Evolutionary conservation across 2,888 invertebrate species (phyloP).

Genomic region (Drosophila cracens): DNA sequence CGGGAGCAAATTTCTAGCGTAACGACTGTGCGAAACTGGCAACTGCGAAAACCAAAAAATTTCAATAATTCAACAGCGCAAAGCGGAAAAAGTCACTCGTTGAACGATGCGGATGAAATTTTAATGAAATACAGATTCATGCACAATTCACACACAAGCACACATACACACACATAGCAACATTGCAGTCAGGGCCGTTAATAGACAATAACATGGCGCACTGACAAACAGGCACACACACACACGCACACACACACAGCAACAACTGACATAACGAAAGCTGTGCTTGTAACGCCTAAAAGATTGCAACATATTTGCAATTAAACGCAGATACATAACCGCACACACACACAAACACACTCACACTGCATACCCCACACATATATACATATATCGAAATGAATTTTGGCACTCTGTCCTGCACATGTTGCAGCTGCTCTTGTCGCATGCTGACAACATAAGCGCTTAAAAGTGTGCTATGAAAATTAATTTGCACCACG

Average conservation of each 20-base stretch:
- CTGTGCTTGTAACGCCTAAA: conserved; percentile 64
- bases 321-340: conserved; percentile 59
- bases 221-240: conserved; percentile 30
- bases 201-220: conserved; percentile 70
- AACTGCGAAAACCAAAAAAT: conserved; percentile 69
- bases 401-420: conserved; percentile 37
- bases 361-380: neutral
- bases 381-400: conserved; percentile 15
- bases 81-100: conserved; percentile 81
- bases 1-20: conserved; percentile 34
- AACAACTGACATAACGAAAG: conserved; percentile 69
- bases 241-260: conserved; percentile 12
- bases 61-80: conserved; percentile 80
- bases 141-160: conserved; percentile 41
- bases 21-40: conserved; percentile 52
- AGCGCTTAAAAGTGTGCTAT: conserved; percentile 57
- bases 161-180: conserved; percentile 16
- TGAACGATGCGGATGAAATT: conserved; percentile 81
- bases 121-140: conserved; percentile 81
- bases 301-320: conserved; percentile 79
- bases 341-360: conserved; percentile 20
- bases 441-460: conserved; percentile 71
- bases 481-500: conserved; percentile 67
- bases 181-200: conserved; percentile 65
- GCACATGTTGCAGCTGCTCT: conserved; percentile 45